Base-by-base conservation (phyloP, 2,888 invertebrate species). In the Tetragnatha montana region DNA sequence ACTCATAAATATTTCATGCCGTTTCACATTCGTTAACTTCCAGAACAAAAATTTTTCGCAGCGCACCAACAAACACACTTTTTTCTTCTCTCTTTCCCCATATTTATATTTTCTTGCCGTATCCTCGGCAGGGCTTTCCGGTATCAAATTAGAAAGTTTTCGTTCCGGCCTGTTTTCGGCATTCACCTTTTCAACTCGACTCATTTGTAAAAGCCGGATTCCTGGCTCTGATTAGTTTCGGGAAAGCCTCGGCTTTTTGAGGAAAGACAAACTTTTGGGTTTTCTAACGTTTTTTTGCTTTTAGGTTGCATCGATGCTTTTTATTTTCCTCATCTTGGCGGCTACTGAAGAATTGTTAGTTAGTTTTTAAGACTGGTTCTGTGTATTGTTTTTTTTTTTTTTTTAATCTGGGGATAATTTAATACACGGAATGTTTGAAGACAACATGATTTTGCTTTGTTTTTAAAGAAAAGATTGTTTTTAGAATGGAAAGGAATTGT, bases 1-100 rank as follows among this genome's bases (percentile, higher is more conserved):
- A 49, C 86, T 86, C 86, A 86, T 86, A 86, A 86, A 86, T 86
- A 86, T 86, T 86, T 86, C 86, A 86, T 86, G 60, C 73, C 47
- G 60, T 60, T 73, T 80, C 78, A 71, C 69, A 78, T 85, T 85
- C 85, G 85, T 85, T 85, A 80, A 80, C 17, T 83, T 83, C 17
- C 21, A 47, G 51, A 80, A 60, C 74, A 80, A 80, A 86, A 80
- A 81, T 86, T 35, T 35, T 35, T 35, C 35, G 85, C 10, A 85
- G 50, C 35, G 50, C n/a, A 60, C 35, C 50, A 80, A 19, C 51
- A 70, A 73, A 35, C 19, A 49, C 21, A 12, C 47, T 12, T 85
- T 85, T 49, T 51, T 51, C 51, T 85, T 49, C 21, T 78, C 21
- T 69, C 35, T 79, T 47, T 80, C 73, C 80, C 22, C 60, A 49